phyloP scores from a whole-genome alignment of 2,113 vertebrate genomes.

The Perognathus longimembris region DNA sequence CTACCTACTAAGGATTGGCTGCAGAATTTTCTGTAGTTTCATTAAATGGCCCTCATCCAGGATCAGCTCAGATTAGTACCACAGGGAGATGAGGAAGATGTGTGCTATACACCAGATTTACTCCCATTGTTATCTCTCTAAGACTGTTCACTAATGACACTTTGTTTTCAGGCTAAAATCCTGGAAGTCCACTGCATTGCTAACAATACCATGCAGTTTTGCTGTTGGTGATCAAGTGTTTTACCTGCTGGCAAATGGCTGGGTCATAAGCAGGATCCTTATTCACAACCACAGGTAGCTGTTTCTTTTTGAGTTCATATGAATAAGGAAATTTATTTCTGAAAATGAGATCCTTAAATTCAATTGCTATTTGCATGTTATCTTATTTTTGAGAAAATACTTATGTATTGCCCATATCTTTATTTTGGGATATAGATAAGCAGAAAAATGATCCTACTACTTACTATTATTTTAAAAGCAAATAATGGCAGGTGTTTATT shows the following conservation, averaged over 20 bases:
- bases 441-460: background rate
- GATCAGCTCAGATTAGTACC: background rate
- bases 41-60: conserved; percentile 14
- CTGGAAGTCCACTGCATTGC: background rate
- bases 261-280: conserved; percentile 50
- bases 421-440: background rate
- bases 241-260: conserved; percentile 56
- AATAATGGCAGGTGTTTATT: background rate
- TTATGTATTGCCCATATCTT: background rate
- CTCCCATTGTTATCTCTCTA: conserved; percentile 44
- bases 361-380: conserved; percentile 35
- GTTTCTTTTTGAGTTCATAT: conserved; percentile 45
- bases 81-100: background rate
- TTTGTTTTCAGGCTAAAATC: conserved; percentile 14
- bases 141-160: conserved; percentile 13
- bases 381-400: background rate
- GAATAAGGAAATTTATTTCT: conserved; percentile 52
- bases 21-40: conserved; percentile 17
- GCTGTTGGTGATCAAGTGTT: conserved; percentile 18
- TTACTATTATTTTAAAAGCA: conserved; percentile 39
- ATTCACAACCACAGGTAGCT: background rate
- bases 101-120: background rate
- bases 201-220: conserved; percentile 52
- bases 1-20: background rate
- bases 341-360: conserved; percentile 5